A percentile compares a stretch with the other conserved stretches of the same genome.
These are phyloP conservation scores for Fregetta grallaria DNA, from an alignment of 2,113 vertebrate genomes.

Conservation along the genomic window DNA sequence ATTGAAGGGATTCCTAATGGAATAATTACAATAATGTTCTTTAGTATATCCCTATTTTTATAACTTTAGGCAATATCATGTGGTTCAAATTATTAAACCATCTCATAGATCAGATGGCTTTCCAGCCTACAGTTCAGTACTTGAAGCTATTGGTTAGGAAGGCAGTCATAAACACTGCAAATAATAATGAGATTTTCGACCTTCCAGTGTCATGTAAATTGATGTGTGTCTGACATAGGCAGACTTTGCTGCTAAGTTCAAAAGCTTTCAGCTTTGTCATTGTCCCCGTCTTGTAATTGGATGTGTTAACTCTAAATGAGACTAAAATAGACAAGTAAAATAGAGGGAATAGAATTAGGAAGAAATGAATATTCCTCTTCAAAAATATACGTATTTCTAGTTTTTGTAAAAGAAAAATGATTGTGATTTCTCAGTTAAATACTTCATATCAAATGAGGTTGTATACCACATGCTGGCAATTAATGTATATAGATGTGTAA, in stretches of 20 bases:
- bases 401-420: background rate
- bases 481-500: background rate
- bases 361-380: background rate
- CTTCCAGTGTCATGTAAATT: constrained; percentile 2
- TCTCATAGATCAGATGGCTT: background rate
- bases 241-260: constrained; percentile 1
- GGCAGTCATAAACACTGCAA: background rate
- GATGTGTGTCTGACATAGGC: background rate
- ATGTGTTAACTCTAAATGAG: background rate
- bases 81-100: constrained; percentile 28
- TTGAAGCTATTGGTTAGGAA: background rate
- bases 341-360: background rate
- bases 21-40: constrained; percentile 39
- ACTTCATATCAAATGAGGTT: background rate
- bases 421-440: background rate
- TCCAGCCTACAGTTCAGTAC: background rate
- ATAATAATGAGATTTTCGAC: constrained; percentile 27
- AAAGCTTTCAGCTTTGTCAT: constrained; percentile 30
- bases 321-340: background rate
- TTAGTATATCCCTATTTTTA: background rate
- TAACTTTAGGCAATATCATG: constrained; percentile 21
- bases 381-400: background rate
- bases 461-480: background rate
- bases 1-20: constrained; percentile 22
- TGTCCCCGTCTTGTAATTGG: background rate